These are phyloP conservation scores for Stramonita haemastoma DNA, from an alignment of 2,888 invertebrate species.

Conservation along the genomic window DNA sequence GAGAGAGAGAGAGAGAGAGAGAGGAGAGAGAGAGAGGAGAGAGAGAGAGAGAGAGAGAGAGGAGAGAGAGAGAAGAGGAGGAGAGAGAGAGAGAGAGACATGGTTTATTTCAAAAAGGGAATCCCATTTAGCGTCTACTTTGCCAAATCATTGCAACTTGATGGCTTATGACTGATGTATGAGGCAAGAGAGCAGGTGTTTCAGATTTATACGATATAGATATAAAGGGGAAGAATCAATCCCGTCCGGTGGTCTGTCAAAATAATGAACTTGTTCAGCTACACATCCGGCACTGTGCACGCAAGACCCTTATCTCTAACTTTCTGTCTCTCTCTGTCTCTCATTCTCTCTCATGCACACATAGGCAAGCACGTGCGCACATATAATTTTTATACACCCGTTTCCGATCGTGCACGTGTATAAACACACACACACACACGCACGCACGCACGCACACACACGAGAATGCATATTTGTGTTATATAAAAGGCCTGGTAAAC, in stretches of 20 bases:
- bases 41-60: too few relatives aligned
- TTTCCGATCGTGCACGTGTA: background rate
- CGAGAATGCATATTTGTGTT: too few relatives aligned
- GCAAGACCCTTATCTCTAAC: too few relatives aligned
- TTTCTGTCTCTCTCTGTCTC: too few relatives aligned
- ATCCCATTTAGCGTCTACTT: background rate
- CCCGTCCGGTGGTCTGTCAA: background rate
- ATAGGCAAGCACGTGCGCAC: too few relatives aligned
- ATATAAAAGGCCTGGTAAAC: too few relatives aligned
- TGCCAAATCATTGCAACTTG: background rate
- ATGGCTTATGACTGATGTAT: background rate
- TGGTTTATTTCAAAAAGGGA: background rate
- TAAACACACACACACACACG: background rate
- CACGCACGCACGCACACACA: background rate
- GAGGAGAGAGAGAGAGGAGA: too few relatives aligned
- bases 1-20: too few relatives aligned
- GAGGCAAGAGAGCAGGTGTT: background rate
- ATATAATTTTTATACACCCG: background rate
- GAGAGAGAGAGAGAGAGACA: background rate
- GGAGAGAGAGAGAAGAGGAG: too few relatives aligned
- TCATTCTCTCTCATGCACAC: too few relatives aligned
- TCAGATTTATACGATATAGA: conserved; percentile 1
- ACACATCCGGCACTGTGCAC: too few relatives aligned
- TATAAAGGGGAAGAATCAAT: background rate
- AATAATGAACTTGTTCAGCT: too few relatives aligned